phyloP scores from a whole-genome alignment of 1,140 invertebrate genomes.

The Drosophila lacteicornis region DNA sequence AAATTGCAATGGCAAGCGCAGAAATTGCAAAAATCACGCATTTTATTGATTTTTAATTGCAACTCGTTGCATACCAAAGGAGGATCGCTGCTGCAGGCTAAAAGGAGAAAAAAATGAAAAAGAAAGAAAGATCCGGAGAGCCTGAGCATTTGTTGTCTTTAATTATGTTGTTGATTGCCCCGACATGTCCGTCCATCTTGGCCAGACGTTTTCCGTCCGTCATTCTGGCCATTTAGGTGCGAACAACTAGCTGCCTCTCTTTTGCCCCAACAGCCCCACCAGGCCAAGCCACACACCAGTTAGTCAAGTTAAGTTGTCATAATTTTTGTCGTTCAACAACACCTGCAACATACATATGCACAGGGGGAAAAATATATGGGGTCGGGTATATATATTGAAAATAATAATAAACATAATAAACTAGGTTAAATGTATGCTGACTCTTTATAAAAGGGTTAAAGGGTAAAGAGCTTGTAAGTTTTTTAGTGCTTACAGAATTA shows the following conservation, averaged over 20 bases:
- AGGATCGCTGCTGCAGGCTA: conserved; percentile 23
- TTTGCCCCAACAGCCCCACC: conserved; percentile 10
- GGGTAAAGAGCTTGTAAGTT: not conserved
- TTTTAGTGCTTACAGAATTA: too few species aligned
- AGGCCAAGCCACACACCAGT: conserved; percentile 58
- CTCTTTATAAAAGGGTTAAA: not conserved
- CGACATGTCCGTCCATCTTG: conserved; percentile 29
- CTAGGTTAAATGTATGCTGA: too few species aligned
- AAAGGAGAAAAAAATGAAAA: not conserved
- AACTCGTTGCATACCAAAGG: conserved; percentile 78
- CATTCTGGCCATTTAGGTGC: conserved; percentile 71
- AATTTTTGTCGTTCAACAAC: conserved; percentile 78
- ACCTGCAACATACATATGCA: conserved; percentile 37
- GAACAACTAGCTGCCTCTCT: conserved; percentile 36
- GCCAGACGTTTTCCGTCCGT: conserved; percentile 35
- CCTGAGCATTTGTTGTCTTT: conserved; percentile 79
- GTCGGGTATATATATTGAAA: not conserved
- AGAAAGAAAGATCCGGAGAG: conserved; percentile 31
- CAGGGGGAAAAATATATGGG: not conserved
- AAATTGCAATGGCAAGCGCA: conserved; percentile 74
- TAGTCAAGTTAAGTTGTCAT: conserved; percentile 83
- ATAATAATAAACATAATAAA: not conserved
- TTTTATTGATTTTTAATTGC: conserved; percentile 84
- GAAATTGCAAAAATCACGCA: conserved; percentile 83
- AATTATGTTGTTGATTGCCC: conserved; percentile 81